phyloP scores from a whole-genome alignment of 2,797 vertebrate genomes.

The Rhinoraja longicauda region DNA sequence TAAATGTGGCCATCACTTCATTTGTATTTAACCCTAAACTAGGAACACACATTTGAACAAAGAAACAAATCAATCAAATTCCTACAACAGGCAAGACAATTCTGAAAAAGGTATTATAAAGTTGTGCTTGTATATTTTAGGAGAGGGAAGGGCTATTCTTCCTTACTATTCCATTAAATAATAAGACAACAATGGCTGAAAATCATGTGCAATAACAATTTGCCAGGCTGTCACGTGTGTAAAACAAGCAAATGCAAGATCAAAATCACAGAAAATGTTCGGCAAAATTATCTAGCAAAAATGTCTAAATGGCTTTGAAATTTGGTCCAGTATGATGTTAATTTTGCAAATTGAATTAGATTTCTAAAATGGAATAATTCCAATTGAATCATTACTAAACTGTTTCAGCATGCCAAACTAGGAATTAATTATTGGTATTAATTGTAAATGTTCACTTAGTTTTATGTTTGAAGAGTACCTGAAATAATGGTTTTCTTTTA shows the following conservation, averaged over 20 bases:
- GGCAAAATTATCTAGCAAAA: background rate
- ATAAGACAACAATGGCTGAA: background rate
- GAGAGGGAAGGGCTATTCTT: background rate
- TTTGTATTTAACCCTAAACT: background rate
- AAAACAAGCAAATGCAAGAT: background rate
- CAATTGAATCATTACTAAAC: too few relatives aligned
- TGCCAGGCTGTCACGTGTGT: background rate
- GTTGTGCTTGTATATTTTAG: background rate
- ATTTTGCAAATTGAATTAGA: too few relatives aligned
- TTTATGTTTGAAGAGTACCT: background rate
- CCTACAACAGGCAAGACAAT: background rate
- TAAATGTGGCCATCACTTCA: background rate
- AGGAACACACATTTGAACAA: too few relatives aligned
- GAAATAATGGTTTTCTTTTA: background rate
- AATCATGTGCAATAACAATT: background rate
- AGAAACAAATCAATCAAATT: conserved; percentile 7
- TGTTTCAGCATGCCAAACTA: too few relatives aligned
- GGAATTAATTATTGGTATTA: too few relatives aligned
- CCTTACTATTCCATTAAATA: background rate
- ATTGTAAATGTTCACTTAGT: background rate
- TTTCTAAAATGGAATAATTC: too few relatives aligned
- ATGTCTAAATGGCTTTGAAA: too few relatives aligned
- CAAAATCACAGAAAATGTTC: background rate
- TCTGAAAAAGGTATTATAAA: conserved; percentile 1
- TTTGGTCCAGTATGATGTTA: too few relatives aligned